Conservation (phyloP, 2,888 invertebrate genomes). For the Melanophora roralis region DNA sequence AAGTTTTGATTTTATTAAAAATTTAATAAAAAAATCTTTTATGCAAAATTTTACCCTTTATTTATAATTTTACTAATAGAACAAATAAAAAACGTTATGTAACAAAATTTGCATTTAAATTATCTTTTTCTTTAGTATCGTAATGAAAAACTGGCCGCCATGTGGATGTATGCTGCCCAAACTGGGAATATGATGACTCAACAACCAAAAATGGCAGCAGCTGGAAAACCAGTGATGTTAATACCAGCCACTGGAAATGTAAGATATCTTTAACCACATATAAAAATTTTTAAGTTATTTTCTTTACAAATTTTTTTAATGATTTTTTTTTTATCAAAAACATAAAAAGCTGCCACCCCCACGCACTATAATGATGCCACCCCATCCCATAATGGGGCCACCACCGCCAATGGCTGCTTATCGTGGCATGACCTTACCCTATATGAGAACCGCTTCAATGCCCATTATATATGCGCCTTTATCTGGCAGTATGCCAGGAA, state of each 20-base stretch:
- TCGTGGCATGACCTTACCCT: slow-evolving; percentile 71
- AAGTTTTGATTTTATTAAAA: too few relatives aligned
- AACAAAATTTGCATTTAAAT: neutral
- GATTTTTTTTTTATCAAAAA: too few relatives aligned
- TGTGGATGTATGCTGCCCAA: slow-evolving; percentile 74
- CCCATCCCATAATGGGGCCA: slow-evolving; percentile 65
- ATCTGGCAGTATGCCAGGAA: slow-evolving; percentile 66
- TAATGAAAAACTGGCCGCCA: slow-evolving; percentile 71
- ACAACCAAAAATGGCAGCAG: slow-evolving; percentile 63
- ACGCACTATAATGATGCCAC: slow-evolving; percentile 63
- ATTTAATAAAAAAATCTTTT: too few relatives aligned
- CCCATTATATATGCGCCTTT: slow-evolving; percentile 67
- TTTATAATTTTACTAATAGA: too few relatives aligned
- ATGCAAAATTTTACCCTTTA: too few relatives aligned
- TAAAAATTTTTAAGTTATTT: too few relatives aligned
- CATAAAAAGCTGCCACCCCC: slow-evolving; percentile 20
- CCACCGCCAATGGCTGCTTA: slow-evolving; percentile 67
- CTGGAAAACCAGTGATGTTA: slow-evolving; percentile 71
- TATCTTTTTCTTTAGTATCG: slow-evolving; percentile 64
- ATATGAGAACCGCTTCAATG: slow-evolving; percentile 69
- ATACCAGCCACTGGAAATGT: slow-evolving; percentile 73
- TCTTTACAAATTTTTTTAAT: too few relatives aligned
- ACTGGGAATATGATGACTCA: slow-evolving; percentile 67
- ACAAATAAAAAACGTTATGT: too few relatives aligned
- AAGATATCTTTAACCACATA: slow-evolving; percentile 35